These are phyloP conservation scores for Hydractinia symbiolongicarpus DNA, from an alignment of 30 jellyfish, hydroid and myxozoan genomes.

Conservation along the genomic window DNA sequence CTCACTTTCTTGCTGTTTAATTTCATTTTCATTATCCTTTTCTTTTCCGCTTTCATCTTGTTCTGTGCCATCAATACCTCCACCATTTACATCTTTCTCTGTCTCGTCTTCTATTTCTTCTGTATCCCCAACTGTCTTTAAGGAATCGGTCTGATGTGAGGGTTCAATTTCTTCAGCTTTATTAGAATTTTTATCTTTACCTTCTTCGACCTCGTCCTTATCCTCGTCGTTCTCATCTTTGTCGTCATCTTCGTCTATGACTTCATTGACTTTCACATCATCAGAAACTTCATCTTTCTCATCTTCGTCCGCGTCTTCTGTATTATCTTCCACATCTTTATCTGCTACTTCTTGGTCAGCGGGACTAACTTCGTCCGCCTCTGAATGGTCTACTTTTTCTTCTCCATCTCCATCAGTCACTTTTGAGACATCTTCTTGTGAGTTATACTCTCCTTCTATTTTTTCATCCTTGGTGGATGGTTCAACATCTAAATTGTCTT, in stretches of 20 bases:
- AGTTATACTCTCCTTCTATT: not conserved
- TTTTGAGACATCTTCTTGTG: not conserved
- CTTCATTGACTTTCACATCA: not conserved
- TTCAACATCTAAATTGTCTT: not conserved
- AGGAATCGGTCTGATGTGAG: too few species aligned
- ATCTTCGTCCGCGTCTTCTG: not conserved
- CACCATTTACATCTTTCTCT: not conserved
- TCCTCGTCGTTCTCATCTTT: not conserved
- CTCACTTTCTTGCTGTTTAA: too few species aligned
- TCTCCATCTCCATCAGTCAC: not conserved
- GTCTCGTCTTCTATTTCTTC: too few species aligned
- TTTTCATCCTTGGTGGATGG: not conserved
- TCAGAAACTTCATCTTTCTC: not conserved
- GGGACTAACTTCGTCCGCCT: not conserved
- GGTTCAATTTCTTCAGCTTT: not conserved
- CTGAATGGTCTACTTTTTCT: not conserved
- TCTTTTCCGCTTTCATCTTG: not conserved
- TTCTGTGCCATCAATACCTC: not conserved
- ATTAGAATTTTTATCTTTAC: not conserved
- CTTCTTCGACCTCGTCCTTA: not conserved
- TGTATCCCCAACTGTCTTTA: too few species aligned
- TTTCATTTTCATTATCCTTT: not conserved
- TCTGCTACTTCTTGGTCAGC: not conserved
- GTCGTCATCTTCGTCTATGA: not conserved
- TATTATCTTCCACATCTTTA: not conserved